phyloP scores from a whole-genome alignment of 2,113 vertebrate species.

The Sphyrna mokarran region DNA sequence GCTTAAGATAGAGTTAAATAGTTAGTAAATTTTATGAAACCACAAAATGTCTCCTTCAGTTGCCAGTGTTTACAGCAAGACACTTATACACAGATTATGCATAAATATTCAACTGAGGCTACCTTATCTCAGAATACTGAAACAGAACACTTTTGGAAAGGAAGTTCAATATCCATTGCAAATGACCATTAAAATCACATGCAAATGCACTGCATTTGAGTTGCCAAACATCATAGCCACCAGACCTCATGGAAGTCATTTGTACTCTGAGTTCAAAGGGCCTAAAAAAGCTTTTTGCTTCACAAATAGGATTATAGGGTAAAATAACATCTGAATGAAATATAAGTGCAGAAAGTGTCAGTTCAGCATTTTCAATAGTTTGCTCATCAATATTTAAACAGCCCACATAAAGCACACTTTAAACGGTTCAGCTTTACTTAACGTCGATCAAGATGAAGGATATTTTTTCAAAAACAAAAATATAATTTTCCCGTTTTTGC shows the following conservation, averaged over 20 bases:
- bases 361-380: not conserved
- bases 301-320: not conserved
- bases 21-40: not conserved
- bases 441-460: not conserved
- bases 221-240: not conserved
- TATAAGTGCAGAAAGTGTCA: no score
- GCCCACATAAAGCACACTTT: not conserved
- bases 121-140: not conserved
- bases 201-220: not conserved
- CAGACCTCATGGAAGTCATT: not conserved
- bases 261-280: not conserved
- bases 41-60: not conserved
- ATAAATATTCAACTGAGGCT: not conserved
- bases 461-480: not conserved
- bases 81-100: not conserved
- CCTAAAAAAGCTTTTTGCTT: not conserved
- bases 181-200: slow-evolving; percentile 26
- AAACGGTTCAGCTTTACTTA: not conserved
- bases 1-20: not conserved
- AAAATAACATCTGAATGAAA: slow-evolving; percentile 26
- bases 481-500: not conserved
- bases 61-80: not conserved
- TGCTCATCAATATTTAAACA: not conserved
- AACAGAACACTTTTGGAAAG: not conserved
- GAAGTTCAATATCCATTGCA: not conserved